Base-by-base conservation (phyloP, 1,140 invertebrate genomes). In the Cheumatopsyche charites region DNA sequence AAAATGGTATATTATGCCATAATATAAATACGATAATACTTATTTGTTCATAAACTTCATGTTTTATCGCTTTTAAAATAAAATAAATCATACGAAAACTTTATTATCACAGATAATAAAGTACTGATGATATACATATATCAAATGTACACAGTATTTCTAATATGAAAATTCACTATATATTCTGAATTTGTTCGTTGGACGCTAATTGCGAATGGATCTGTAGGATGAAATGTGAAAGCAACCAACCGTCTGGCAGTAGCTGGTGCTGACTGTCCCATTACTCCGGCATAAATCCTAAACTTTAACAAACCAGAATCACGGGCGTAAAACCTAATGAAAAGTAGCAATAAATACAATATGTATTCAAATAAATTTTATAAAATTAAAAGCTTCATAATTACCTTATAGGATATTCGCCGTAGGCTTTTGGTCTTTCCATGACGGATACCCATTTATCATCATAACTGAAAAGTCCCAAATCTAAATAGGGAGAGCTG, bases 181-280 rank as follows among this genome's bases (percentile, higher is more conserved):
- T 98, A 98, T 80, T 97, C 94, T n/a, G 94, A 88, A 84, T 97
- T 95, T 12, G 94, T 95, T 77, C 96, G 85, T 82, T 98, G 96
- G 17, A 98, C 95, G 78, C 95, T 98, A 67, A 98, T 95, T 7
- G 94, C 93, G 82, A 98, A 97, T 7, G 97, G 97, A 84, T 98
- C 95, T 41, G 90, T 94, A 0, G 96, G 97, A 85, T 98, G 97
- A 82, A 97, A 98, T n/a, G 94, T 97, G 81, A 98, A 98, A 7
- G 96, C 95, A n/a, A 98, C 96, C 0, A 98, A 86, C 75, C 95
- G 82, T 76, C 94, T 85, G 9, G 90, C 89, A 85, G 83, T 67
- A 86, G 84, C 67, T 1, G 86, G 87, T 25, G 80, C 81, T 74
- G 87, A 82, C 82, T 87, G 86, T 58, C 86, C 86, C 72, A 88